Base-by-base conservation (phyloP, 2,113 vertebrate genomes). In the Trematomus loennbergii region DNA sequence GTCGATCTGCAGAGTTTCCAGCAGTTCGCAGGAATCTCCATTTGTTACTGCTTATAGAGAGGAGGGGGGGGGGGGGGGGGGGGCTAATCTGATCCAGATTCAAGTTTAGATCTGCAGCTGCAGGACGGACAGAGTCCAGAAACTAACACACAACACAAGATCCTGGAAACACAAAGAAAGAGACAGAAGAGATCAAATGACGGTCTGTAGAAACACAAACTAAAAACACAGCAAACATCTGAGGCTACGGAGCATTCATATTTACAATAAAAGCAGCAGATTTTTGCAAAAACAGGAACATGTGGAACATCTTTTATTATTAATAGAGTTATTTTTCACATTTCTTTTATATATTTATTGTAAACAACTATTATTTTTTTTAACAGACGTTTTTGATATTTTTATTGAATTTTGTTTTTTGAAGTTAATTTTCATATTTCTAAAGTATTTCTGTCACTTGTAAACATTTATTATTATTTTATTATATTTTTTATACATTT, bases 1-100 rank as follows among this genome's bases (percentile, higher is more conserved):
- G 81, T 46, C 0, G 78, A 87, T 73, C 78, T 81, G 73, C 77
- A 83, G 75, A 86, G 80, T 82, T 79, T 75, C 65, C 76, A 68
- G 76, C 80, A 36, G 62, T 70, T 73, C 69, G 3, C 33, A 46
- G 72, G 80, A 83, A 86, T 83, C 72, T 87, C 33, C 85, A 83
- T 86, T 79, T 83, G 80, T 79, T 86, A 5, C 49, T 75, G 63
- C 33, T 20, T n/a, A 20, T 3, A 16, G 29, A 25, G 49, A 12
- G 73, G 61, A 20, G 48, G 46, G n/a, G 16, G 12, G 5, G 10
- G 33, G 33, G 33, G 48, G 46, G n/a, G 16, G 12, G 5, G 10
- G 33, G 33, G 33, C 12, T 73, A 81, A 74, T 82, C 17, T 33
- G 29, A 20, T 86, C 75, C 79, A 86, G 75, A 79, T 69, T 78